phyloP scores from a whole-genome alignment of 2,113 vertebrate species.

The Tupaia chinensis region DNA sequence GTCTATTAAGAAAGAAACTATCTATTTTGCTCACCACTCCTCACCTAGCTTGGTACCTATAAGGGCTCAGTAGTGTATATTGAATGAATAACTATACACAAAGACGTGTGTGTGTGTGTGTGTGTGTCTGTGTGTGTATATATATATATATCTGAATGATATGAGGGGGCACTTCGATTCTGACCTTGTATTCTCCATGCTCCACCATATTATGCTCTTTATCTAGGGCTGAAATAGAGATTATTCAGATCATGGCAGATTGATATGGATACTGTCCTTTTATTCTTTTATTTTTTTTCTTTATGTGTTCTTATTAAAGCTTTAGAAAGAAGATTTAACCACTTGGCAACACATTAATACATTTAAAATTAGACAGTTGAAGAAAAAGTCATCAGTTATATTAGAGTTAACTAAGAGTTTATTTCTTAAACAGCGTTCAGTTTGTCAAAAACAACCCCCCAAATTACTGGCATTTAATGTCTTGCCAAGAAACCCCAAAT shows the following conservation, averaged over 20 bases:
- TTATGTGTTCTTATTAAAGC: background rate
- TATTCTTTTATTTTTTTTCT: background rate
- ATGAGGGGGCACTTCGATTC: background rate
- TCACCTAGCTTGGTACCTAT: background rate
- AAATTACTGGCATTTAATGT: conserved; percentile 42
- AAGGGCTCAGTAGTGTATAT: background rate
- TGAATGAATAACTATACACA: background rate
- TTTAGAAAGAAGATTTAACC: background rate
- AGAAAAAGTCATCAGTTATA: conserved; percentile 1
- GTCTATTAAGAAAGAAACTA: background rate
- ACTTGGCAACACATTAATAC: background rate
- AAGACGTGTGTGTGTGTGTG: background rate
- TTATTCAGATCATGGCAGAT: background rate
- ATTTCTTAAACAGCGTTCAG: conserved; percentile 30
- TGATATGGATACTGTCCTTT: background rate
- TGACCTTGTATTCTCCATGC: background rate
- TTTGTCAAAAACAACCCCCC: background rate
- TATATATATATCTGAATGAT: background rate
- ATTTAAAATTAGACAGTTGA: conserved; percentile 19
- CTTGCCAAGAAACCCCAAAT: background rate
- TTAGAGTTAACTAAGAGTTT: background rate
- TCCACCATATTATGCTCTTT: background rate
- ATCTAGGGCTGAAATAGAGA: background rate
- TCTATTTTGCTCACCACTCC: background rate
- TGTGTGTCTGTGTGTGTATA: background rate